Percentiles rank a stretch among this genome's conserved stretches.
phyloP scores from a whole-genome alignment of 2,888 invertebrate genomes.

The Ptilodon capucinus region DNA sequence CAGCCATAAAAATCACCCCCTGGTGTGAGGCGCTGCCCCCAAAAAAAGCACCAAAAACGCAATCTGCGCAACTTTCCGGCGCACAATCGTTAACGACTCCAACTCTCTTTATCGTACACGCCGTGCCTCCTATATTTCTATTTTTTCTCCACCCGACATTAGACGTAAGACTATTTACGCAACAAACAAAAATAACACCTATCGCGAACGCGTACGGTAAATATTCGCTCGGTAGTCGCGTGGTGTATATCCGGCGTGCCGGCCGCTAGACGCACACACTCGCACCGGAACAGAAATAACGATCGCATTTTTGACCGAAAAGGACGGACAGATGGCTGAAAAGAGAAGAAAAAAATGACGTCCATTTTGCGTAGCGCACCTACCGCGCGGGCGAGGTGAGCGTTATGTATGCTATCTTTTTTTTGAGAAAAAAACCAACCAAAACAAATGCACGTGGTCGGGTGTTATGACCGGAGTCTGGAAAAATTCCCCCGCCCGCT shows the following conservation, averaged over 20 bases:
- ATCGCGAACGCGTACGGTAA: conserved; percentile 11
- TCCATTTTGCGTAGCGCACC: conserved; percentile 81
- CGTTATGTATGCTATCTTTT: conserved; percentile 78
- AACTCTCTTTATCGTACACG: conserved; percentile 81
- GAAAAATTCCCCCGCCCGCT: conserved; percentile 72
- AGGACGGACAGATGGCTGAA: conserved; percentile 82
- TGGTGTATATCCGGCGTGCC: conserved; percentile 60
- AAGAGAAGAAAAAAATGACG: conserved; percentile 83
- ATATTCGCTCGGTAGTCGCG: conserved; percentile 23
- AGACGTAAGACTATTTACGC: conserved; percentile 69
- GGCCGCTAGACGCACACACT: conserved; percentile 74
- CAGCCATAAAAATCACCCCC: conserved; percentile 78
- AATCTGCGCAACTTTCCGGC: conserved; percentile 84
- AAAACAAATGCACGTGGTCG: conserved; percentile 82
- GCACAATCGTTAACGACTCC: conserved; percentile 84
- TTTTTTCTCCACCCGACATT: conserved; percentile 77
- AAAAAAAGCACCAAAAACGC: conserved; percentile 84
- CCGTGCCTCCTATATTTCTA: conserved; percentile 82
- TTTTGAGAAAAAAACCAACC: conserved; percentile 77
- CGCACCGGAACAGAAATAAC: conserved; percentile 82
- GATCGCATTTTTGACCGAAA: conserved; percentile 83
- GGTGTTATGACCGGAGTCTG: conserved; percentile 78
- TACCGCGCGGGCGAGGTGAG: conserved; percentile 69
- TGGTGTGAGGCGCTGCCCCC: conserved; percentile 81
- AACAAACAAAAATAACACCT: conserved; percentile 36